Evolutionary conservation across 2,113 vertebrate genomes (phyloP), one percentile per base, ranked within the genome.

Genomic region (Muntiacus muntjak): DNA sequence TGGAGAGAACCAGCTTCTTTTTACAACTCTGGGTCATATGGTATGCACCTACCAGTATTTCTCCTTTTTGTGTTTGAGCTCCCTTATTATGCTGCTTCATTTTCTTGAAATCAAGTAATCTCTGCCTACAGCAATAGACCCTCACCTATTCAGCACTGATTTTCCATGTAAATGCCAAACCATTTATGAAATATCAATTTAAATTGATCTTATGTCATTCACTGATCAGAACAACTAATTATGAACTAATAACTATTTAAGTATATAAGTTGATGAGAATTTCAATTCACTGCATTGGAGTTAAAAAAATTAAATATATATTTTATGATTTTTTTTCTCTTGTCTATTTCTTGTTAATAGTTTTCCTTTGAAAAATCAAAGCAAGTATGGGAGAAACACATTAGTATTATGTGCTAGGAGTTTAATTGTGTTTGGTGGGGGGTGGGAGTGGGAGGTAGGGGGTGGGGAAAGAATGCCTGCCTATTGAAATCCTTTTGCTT

Each of bases 131-230:
- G n/a, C 50, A 60, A 71, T 30, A 81, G 54, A 19, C 21, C 8
- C 91, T 96, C 14, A 90, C 19, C 52, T 94, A 36, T 64, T 78
- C 36, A 74, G 30, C 30, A 54, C 16, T 62, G 16, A 91, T 78
- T 88, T 76, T 55, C 9, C 10, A 36, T 86, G 45, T 40, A 83
- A 86, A 93, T 87, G 14, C 23, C 16, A 87, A 92, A 76, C 1
- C 5, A 71, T 43, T 82, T 60, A 23, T 33, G 19, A 71, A 81
- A 64, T 21, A 40, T 76, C 54, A 54, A 26, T 85, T 94, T 95
- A 25, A 97, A 94, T 91, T 87, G 19, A 94, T 81, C 17, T 85
- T 15, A 16, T 93, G 36, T 64, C 62, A 93, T 89, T 89, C 52
- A 90, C 15, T 92, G 30, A 94, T 30, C 12, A 83, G 16, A 67